Percentiles rank a stretch among this genome's conserved stretches.
phyloP scores from a whole-genome alignment of 2,797 vertebrate species.

The Notolepis coatsorum region DNA sequence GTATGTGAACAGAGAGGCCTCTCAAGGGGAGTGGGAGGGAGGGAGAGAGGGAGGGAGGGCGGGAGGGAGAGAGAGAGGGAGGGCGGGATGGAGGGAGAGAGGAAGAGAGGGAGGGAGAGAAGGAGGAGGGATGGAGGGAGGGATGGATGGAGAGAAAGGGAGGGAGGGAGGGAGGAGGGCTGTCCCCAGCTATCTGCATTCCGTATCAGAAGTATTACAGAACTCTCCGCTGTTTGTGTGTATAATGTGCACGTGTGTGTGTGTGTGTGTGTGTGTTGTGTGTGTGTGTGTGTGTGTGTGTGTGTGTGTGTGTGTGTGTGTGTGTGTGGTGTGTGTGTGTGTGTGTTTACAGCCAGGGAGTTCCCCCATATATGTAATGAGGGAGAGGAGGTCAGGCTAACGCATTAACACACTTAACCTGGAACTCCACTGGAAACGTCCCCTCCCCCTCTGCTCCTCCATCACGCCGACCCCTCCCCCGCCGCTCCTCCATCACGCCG shows the following conservation, averaged over 20 bases:
- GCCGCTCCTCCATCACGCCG: no score
- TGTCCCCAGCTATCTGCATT: slow-evolving; percentile 49
- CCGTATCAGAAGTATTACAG: slow-evolving; percentile 45
- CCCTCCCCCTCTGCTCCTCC: no score
- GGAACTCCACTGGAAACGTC: background rate
- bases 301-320: slow-evolving; percentile 3
- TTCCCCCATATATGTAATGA: slow-evolving; percentile 51
- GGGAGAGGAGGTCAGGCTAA: slow-evolving; percentile 20
- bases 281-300: no score
- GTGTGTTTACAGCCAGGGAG: slow-evolving; percentile 52
- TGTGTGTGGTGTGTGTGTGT: slow-evolving; percentile 12
- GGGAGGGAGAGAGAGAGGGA: background rate
- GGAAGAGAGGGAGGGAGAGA: background rate
- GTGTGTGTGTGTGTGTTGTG: background rate
- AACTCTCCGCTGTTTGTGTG: slow-evolving; percentile 2
- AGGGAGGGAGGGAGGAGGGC: slow-evolving; percentile 21
- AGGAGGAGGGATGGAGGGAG: background rate
- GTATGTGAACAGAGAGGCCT: slow-evolving; percentile 31
- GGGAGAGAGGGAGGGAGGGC: background rate
- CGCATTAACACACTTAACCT: slow-evolving; percentile 27
- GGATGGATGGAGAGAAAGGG: background rate
- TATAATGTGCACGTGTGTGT: no score
- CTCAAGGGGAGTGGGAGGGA: slow-evolving; percentile 2
- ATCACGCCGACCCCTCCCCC: no score
- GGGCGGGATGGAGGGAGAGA: background rate